These are phyloP conservation scores for Temnothorax unifasciatus DNA, from an alignment of 2,888 invertebrate species.

Conservation along the genomic window DNA sequence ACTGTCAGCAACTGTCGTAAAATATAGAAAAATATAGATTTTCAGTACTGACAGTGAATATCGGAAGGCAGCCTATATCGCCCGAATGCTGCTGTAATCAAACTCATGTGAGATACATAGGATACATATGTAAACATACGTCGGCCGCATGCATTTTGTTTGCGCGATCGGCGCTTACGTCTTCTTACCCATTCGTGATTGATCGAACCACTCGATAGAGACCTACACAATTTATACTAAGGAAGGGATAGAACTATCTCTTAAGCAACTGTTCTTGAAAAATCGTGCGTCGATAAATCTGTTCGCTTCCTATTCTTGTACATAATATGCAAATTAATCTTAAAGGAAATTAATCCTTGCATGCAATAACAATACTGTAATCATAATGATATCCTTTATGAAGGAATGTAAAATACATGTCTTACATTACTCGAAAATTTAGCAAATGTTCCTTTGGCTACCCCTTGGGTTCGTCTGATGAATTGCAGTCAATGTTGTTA, in stretches of 20 bases:
- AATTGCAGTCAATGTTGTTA: neutral
- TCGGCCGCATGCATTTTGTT: constrained; percentile 10
- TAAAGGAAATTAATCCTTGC: constrained; percentile 67
- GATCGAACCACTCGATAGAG: constrained; percentile 58
- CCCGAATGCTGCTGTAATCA: constrained; percentile 14
- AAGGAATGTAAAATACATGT: constrained; percentile 73
- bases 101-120: constrained; percentile 19
- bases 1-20: too few species aligned
- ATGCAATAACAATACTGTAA: constrained; percentile 73
- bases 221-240: constrained; percentile 60
- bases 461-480: neutral
- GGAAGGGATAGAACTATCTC: constrained; percentile 5
- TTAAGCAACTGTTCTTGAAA: constrained; percentile 37
- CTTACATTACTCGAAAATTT: constrained; percentile 63
- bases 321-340: constrained; percentile 67
- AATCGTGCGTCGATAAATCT: constrained; percentile 65
- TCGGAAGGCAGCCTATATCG: neutral
- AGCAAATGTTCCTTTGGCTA: neutral
- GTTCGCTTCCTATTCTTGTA: constrained; percentile 79
- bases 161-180: constrained; percentile 30
- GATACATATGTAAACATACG: neutral
- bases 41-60: too few species aligned
- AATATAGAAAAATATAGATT: too few species aligned
- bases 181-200: constrained; percentile 56
- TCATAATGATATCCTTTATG: constrained; percentile 74